Conservation (phyloP, 2,888 invertebrate genomes). For the Apamea anceps region DNA sequence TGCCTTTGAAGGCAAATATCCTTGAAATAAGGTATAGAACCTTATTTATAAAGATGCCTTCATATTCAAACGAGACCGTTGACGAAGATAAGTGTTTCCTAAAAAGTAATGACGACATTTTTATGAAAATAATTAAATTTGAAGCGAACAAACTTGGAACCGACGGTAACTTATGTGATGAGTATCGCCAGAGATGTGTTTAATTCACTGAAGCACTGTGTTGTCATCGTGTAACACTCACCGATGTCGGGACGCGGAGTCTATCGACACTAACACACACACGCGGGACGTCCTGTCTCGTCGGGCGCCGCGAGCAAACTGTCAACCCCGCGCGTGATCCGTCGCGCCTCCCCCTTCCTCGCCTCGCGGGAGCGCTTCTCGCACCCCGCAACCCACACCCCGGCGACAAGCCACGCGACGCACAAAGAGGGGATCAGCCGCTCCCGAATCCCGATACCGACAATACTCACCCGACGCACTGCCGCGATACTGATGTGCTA, state of each 20-base stretch:
- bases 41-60: not conserved
- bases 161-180: conserved; percentile 3
- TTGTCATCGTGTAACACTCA: conserved; percentile 57
- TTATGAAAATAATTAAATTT: not conserved
- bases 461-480: conserved; percentile 9
- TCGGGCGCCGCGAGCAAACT: conserved; percentile 56
- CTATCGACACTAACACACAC: conserved; percentile 51
- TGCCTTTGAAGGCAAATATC: no score
- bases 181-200: not conserved
- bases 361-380: not conserved
- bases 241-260: conserved; percentile 58
- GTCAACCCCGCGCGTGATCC: conserved; percentile 6
- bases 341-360: not conserved
- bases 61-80: not conserved
- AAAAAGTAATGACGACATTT: not conserved
- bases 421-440: conserved; percentile 61
- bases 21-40: not conserved
- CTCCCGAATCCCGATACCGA: conserved; percentile 49
- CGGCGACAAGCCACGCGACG: conserved; percentile 36
- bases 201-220: conserved; percentile 38
- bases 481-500: not conserved
- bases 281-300: conserved; percentile 39
- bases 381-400: not conserved
- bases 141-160: not conserved
- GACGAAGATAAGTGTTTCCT: not conserved